These are phyloP conservation scores for Thereva unica DNA, from an alignment of 2,888 invertebrate genomes.

Conservation along the genomic window DNA sequence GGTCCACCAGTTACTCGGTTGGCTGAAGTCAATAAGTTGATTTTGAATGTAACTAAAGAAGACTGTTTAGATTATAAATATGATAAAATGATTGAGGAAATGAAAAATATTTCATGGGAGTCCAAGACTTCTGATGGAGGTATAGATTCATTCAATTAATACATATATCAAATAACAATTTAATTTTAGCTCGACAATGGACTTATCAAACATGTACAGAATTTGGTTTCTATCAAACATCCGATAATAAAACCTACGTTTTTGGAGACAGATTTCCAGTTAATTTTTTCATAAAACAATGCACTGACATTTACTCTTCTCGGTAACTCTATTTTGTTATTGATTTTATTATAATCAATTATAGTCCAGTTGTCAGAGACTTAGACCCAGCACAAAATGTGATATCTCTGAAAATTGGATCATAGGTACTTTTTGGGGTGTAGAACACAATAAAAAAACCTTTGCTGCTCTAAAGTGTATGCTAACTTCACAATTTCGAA, in stretches of 20 bases:
- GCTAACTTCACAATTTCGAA: too few species aligned
- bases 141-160: background rate
- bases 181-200: constrained; percentile 76
- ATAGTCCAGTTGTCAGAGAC: too few species aligned
- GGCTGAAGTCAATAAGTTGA: constrained; percentile 72
- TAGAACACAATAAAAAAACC: too few species aligned
- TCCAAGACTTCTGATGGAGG: constrained; percentile 66
- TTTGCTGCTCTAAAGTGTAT: too few species aligned
- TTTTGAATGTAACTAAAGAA: constrained; percentile 68
- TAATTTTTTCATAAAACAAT: constrained; percentile 79
- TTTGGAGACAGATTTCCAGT: constrained; percentile 79
- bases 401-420: too few species aligned
- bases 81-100: constrained; percentile 69
- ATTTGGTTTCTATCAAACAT: constrained; percentile 94
- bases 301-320: constrained; percentile 80
- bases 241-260: constrained; percentile 59
- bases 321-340: constrained; percentile 63
- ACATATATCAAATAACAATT: background rate
- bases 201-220: constrained; percentile 94
- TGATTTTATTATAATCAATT: background rate
- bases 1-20: constrained; percentile 70
- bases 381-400: too few species aligned
- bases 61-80: constrained; percentile 86
- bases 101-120: constrained; percentile 71
- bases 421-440: too few species aligned